Evolutionary conservation across 1,140 invertebrate genomes (phyloP), one percentile per base, ranked within the genome.

Genomic region (Leptopilina clavipes): DNA sequence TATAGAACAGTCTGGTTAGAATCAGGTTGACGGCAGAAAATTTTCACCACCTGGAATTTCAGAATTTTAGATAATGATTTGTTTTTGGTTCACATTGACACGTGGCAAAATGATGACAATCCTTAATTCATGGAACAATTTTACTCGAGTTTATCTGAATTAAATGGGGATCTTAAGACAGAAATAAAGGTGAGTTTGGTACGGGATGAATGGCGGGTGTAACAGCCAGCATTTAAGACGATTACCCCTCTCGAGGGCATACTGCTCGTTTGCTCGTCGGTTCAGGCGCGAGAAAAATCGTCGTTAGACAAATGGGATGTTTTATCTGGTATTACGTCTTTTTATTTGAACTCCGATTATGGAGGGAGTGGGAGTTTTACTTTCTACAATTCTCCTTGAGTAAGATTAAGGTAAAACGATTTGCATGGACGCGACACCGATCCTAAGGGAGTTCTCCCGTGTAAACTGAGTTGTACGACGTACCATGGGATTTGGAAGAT

Each of bases 261-360:
- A 76, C 73, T 78, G 70, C 77, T 56, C 44, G 52, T 73, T 81
- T 52, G 18, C 56, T 54, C 70, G 70, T 44, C 70, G 59, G 71
- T 74, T 44, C 71, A 18, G 70, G 45, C 48, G 75, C 73, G 83
- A 84, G 83, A 89, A 89, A 89, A 88, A 89, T 89, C 84, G 85
- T 86, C 83, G 84, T 88, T 86, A 87, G 88, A 90, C 87, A 90
- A 90, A 90, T 89, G 89, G 84, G 83, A 83, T 84, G 86, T 86
- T 90, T 90, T 90, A 90, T 90, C 88, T 86, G 86, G 86, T 83
- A 86, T 89, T 88, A 88, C 83, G 82, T 82, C 84, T 87, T 88
- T 89, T 89, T 89, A 87, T 88, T 88, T 87, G 86, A 87, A 81
- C 85, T 82, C 80, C 85, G 87, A 89, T 90, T 89, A 85, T 81